Evolutionary conservation across 1,140 invertebrate species (phyloP).

Genomic region (Solenopsis fugax): DNA sequence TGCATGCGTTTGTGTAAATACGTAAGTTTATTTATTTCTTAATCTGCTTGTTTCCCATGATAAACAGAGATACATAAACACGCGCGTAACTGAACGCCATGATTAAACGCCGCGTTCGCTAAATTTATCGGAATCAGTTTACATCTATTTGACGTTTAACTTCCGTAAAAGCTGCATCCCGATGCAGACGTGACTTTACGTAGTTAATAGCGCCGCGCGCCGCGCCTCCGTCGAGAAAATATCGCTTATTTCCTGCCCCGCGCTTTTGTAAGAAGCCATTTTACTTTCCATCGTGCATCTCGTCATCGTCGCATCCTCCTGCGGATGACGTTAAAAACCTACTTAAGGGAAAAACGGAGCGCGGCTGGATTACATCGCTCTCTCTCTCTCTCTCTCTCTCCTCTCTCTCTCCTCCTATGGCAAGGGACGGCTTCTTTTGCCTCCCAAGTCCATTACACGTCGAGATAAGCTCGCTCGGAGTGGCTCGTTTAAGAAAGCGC

Average conservation of each 20-base stretch:
- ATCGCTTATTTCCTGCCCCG: conserved; percentile 26
- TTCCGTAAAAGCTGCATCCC: neutral
- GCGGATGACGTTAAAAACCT: conserved; percentile 52
- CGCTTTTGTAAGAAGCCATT: conserved; percentile 37
- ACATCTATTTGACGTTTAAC: conserved; percentile 28
- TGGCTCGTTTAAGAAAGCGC: conserved; percentile 19
- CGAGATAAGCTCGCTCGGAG: conserved; percentile 10
- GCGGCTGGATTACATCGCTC: neutral
- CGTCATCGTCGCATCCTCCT: conserved; percentile 34
- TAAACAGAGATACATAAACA: neutral
- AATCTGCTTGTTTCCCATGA: neutral
- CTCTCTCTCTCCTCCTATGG: too few species aligned
- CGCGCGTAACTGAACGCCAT: neutral
- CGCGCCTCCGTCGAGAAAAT: conserved; percentile 1
- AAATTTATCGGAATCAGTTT: conserved; percentile 15
- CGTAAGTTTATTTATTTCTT: neutral
- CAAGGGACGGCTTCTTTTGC: neutral
- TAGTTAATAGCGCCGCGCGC: conserved; percentile 18
- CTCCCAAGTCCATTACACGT: conserved; percentile 20
- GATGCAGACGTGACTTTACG: conserved; percentile 11
- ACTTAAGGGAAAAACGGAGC: conserved; percentile 40
- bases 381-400: too few species aligned
- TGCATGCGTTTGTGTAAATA: neutral
- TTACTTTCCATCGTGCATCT: conserved; percentile 23
- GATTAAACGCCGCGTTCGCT: neutral